A percentile compares a stretch with the other conserved stretches of the same genome.
Conservation (phyloP, 2,113 vertebrate species). For the Protobothrops mucrosquamatus region DNA sequence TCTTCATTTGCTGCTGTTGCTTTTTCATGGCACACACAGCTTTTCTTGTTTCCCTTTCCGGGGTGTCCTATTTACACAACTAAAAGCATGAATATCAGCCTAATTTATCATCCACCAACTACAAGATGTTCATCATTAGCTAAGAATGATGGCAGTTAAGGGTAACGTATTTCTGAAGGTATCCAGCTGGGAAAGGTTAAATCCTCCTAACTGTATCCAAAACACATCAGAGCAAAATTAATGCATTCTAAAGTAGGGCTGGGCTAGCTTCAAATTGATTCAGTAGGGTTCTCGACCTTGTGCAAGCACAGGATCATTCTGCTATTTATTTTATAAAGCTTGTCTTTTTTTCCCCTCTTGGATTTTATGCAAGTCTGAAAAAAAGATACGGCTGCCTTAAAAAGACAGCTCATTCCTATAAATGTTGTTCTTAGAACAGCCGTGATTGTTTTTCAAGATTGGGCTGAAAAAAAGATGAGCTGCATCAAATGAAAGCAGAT, state of each 20-base stretch:
- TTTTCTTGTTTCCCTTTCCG: constrained; percentile 55
- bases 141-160: not conserved
- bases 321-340: not conserved
- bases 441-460: not conserved
- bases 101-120: not conserved
- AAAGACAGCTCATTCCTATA: not conserved
- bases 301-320: not conserved
- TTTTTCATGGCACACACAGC: not conserved
- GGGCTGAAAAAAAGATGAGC: not conserved
- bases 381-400: not conserved
- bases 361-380: not conserved
- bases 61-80: constrained; percentile 58
- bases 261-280: not conserved
- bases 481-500: not conserved
- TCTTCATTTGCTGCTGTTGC: constrained; percentile 24
- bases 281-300: not conserved
- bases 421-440: not conserved
- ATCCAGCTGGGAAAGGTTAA: not conserved
- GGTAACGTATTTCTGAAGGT: not conserved
- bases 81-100: constrained; percentile 21
- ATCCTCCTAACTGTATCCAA: not conserved
- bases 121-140: not conserved
- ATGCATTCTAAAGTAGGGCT: not conserved
- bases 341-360: not conserved
- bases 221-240: not conserved